phyloP scores from a whole-genome alignment of 1,140 invertebrate genomes.

The Pygmarrhopalites habei region DNA sequence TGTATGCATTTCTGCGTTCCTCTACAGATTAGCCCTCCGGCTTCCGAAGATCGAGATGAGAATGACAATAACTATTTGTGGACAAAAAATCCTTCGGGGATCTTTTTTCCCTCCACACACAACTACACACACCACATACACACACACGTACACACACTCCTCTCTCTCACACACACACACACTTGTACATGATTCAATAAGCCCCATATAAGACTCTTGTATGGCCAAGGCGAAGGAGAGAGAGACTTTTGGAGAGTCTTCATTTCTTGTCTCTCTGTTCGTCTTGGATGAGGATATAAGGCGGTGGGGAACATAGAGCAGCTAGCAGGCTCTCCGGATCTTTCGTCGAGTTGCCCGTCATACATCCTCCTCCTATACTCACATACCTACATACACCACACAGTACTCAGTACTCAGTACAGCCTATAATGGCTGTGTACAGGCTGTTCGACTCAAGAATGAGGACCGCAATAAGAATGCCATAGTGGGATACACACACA shows the following conservation, averaged over 20 bases:
- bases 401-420: no score
- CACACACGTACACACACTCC: neutral
- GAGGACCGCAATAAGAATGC: no score
- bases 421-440: no score
- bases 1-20: slow-evolving; percentile 28
- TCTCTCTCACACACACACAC: slow-evolving; percentile 5
- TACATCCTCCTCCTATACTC: no score
- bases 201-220: neutral
- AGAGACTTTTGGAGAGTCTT: no score
- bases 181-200: slow-evolving; percentile 8
- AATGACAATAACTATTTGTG: slow-evolving; percentile 34
- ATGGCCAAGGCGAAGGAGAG: no score
- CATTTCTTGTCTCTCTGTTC: neutral
- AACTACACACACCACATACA: neutral
- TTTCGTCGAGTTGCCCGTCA: no score
- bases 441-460: no score
- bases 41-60: slow-evolving; percentile 27
- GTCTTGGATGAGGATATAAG: neutral
- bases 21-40: slow-evolving; percentile 20
- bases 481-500: no score
- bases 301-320: no score
- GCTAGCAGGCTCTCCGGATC: no score
- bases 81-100: slow-evolving; percentile 26
- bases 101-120: neutral
- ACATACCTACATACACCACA: no score